Base-by-base conservation (phyloP, 2,797 vertebrate genomes). In the Poecilia velifera region DNA sequence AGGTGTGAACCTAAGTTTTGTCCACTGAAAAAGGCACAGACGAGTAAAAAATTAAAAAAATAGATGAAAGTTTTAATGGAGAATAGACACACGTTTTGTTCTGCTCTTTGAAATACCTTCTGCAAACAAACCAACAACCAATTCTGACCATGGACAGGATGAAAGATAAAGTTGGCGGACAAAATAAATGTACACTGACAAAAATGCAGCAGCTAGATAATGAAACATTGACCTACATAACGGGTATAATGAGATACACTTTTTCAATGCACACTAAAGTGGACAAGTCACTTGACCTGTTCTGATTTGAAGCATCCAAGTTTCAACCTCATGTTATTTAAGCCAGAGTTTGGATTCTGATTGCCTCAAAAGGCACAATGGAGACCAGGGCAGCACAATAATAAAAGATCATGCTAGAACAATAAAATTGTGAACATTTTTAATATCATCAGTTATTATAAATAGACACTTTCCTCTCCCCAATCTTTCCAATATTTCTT, bases 1-100 rank as follows among this genome's bases (percentile, higher is more conserved):
- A 80, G 76, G 76, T 83, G 81, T 84, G 90, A 86, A 92, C 80
- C 47, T 25, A 87, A 77, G 51, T 31, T 76, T 81, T 74, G 80
- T 53, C 76, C 77, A 76, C 20, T 25, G 78, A 81, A 71, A 83
- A 77, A 82, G 78, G 84, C 76, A 85, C 55, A 71, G 72, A 78
- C 73, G 78, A 77, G 73, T 77, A 78, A 73, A 76, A 72, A 88
- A 85, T 87, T 83, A 86, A 78, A 22, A 22, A 51, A 51, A 51
- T 72, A 41, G 41, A 68, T 25, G 6, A 20, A 41, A 76, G 79
- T 81, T 80, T 87, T 80, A 79, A 88, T 64, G 71, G 74, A 79
- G 66, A 75, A n/a, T 57, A 78, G 36, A 78, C 59, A 9, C 47
- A 64, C 2, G 1, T 62, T 31, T 62, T 31, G 79, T 82, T 76